Conservation (phyloP, 2,113 vertebrate species). For the Chrysemys picta region DNA sequence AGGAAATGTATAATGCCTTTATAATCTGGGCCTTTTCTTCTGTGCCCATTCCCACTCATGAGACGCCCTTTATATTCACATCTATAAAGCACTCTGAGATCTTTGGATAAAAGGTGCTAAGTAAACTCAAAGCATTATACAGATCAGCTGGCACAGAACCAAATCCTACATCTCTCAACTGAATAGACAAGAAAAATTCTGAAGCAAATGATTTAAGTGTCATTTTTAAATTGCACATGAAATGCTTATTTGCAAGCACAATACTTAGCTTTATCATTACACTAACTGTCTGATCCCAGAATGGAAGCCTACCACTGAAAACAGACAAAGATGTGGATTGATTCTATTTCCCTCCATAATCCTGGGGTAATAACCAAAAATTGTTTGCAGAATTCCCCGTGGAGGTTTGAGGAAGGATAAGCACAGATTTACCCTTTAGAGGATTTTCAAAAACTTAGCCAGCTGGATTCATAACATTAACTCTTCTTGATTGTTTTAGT, state of each 20-base stretch:
- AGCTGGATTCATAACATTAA: background rate
- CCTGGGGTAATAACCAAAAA: background rate
- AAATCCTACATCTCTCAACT: background rate
- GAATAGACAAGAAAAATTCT: background rate
- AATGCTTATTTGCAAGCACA: background rate
- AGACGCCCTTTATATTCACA: background rate
- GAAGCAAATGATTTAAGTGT: background rate
- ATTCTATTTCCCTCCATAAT: background rate
- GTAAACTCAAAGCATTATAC: background rate
- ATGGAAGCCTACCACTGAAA: background rate
- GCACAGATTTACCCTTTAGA: background rate
- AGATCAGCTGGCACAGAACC: background rate
- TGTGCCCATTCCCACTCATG: too few species aligned
- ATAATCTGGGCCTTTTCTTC: background rate
- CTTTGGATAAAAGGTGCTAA: background rate
- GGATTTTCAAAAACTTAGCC: background rate
- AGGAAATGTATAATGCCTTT: background rate
- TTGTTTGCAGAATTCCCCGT: background rate
- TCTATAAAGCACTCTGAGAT: background rate
- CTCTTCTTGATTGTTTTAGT: background rate
- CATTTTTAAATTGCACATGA: background rate
- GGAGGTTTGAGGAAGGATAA: background rate
- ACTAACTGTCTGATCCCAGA: background rate
- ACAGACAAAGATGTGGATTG: background rate
- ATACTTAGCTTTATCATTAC: background rate